Conservation (phyloP, 2,113 vertebrate species). For the Indicator maculatus region DNA sequence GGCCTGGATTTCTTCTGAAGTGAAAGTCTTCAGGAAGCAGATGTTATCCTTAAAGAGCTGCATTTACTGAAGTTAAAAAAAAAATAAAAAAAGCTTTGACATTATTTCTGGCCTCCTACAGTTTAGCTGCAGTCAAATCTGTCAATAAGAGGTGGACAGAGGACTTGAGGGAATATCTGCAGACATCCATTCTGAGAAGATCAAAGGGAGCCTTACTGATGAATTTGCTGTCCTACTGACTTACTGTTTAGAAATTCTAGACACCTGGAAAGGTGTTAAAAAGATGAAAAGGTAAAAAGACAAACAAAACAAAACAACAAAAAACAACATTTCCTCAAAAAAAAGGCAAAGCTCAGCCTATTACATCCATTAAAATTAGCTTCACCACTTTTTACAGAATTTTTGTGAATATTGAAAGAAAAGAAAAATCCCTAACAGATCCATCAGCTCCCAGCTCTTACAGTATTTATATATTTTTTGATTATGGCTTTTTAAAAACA, state of each 20-base stretch:
- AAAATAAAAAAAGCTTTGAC: neutral
- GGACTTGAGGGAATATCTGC: conserved; percentile 41
- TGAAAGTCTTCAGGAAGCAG: conserved; percentile 39
- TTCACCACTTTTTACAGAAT: neutral
- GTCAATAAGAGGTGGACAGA: conserved; percentile 47
- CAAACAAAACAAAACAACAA: neutral
- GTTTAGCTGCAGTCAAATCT: conserved; percentile 52
- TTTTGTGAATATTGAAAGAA: neutral
- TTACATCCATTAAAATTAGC: neutral
- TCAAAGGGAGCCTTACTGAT: conserved; percentile 47
- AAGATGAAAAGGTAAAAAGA: neutral
- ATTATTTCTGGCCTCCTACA: conserved; percentile 35
- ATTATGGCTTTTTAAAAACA: neutral
- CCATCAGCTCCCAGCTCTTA: neutral
- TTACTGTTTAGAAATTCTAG: conserved; percentile 30
- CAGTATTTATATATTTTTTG: neutral
- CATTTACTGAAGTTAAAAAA: conserved; percentile 25
- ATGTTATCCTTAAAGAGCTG: conserved; percentile 33
- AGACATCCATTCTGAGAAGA: conserved; percentile 21
- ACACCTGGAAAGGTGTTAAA: conserved; percentile 32
- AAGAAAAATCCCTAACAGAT: neutral
- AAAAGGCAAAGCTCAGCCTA: neutral
- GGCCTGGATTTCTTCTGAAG: neutral
- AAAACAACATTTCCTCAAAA: neutral
- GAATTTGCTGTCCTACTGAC: conserved; percentile 47